These are phyloP conservation scores for Philopedon plagiatum DNA, from an alignment of 2,888 invertebrate species.

Conservation along the genomic window DNA sequence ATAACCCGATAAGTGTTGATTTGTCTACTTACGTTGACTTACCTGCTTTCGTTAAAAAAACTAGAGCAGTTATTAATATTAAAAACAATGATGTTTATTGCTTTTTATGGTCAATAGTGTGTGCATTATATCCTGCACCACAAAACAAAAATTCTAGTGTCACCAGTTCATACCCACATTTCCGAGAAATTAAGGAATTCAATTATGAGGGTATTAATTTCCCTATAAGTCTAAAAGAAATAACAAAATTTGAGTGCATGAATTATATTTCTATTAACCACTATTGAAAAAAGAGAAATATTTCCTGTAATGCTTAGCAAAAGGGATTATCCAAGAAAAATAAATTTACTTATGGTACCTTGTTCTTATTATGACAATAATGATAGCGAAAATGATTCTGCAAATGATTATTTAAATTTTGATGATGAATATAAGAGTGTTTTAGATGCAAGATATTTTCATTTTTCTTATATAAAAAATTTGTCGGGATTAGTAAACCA, in stretches of 20 bases:
- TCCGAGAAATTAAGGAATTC: background rate
- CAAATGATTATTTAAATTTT: background rate
- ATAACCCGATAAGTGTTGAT: conserved; percentile 51
- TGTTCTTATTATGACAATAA: background rate
- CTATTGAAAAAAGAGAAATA: background rate
- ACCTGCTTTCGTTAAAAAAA: conserved; percentile 50
- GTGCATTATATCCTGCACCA: background rate
- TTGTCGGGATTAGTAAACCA: background rate
- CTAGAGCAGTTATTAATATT: conserved; percentile 56
- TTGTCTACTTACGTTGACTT: conserved; percentile 54
- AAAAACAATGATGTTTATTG: conserved; percentile 54
- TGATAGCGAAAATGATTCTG: background rate
- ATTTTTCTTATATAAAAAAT: conserved; percentile 15
- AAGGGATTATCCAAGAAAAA: background rate
- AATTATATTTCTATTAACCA: background rate
- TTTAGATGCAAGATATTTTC: background rate
- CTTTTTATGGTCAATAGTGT: conserved; percentile 3
- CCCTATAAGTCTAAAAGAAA: background rate
- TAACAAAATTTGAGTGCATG: background rate
- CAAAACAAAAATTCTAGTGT: background rate
- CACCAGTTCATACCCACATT: background rate
- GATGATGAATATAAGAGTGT: background rate
- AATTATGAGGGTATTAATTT: background rate
- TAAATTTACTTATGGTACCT: background rate
- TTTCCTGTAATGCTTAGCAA: background rate